Conservation (phyloP, 2,888 invertebrate genomes). For the Myopa tessellatipennis region DNA sequence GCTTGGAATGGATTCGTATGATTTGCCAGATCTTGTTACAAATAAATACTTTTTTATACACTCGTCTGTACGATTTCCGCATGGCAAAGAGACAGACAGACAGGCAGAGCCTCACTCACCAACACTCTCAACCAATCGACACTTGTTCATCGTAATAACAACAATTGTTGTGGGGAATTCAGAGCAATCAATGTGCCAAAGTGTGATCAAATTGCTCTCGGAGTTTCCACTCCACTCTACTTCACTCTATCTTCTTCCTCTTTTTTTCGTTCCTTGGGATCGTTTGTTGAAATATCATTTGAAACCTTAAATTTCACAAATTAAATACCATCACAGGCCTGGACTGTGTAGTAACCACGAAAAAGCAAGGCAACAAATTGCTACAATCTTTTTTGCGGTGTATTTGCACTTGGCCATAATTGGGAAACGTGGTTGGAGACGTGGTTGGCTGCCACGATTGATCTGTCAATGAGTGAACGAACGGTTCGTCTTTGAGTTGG, state of each 20-base stretch:
- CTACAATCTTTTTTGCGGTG: conserved; percentile 27
- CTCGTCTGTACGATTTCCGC: background rate
- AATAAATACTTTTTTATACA: background rate
- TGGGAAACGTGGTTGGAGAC: conserved; percentile 14
- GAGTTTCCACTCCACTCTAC: conserved; percentile 39
- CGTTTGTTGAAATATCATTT: background rate
- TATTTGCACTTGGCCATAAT: conserved; percentile 31
- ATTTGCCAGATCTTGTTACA: conserved; percentile 10
- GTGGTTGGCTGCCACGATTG: background rate
- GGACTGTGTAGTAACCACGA: background rate
- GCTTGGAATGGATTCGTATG: conserved; percentile 25
- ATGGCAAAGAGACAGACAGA: conserved; percentile 8
- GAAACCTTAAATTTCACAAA: conserved; percentile 27
- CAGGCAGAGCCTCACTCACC: too few relatives aligned
- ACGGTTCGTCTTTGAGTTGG: background rate
- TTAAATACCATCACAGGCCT: conserved; percentile 21
- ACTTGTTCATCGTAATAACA: conserved; percentile 42
- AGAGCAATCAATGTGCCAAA: conserved; percentile 53
- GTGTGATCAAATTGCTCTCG: conserved; percentile 55
- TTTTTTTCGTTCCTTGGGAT: too few relatives aligned
- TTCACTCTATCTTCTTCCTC: background rate
- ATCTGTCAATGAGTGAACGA: conserved; percentile 21
- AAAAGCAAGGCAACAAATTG: conserved; percentile 3
- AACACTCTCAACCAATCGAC: background rate
- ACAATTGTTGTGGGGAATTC: conserved; percentile 40